Evolutionary conservation across 2,113 vertebrate species (phyloP).

Genomic region (Antigone vipio): DNA sequence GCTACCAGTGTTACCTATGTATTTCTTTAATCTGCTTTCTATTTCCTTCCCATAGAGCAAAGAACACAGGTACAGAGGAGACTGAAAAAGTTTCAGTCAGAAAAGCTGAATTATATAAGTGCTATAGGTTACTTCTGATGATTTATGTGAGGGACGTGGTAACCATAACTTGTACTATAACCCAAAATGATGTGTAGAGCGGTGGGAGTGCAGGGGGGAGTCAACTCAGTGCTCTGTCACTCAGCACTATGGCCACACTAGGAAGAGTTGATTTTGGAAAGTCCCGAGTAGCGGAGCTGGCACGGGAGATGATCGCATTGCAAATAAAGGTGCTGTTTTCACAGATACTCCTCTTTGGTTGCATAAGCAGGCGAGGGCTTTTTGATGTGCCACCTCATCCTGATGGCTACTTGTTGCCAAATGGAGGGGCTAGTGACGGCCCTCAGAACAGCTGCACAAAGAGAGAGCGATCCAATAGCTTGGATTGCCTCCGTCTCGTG

Average conservation of each 20-base stretch:
- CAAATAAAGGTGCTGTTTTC: background rate
- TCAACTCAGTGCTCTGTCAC: background rate
- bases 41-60: background rate
- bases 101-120: background rate
- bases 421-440: background rate
- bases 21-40: background rate
- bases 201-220: accelerated
- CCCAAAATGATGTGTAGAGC: background rate
- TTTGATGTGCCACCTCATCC: background rate
- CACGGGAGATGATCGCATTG: accelerated
- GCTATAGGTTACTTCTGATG: background rate
- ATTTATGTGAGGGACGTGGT: background rate
- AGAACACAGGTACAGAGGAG: background rate
- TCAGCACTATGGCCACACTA: background rate
- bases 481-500: background rate
- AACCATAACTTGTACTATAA: background rate
- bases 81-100: background rate
- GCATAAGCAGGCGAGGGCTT: background rate
- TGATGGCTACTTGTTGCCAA: background rate
- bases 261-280: background rate
- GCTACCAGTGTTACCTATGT: background rate
- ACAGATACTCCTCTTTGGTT: background rate
- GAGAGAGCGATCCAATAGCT: background rate
- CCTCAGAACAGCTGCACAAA: background rate
- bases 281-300: background rate